Conservation (phyloP, 2,113 vertebrate genomes). For the Ictalurus furcatus region DNA sequence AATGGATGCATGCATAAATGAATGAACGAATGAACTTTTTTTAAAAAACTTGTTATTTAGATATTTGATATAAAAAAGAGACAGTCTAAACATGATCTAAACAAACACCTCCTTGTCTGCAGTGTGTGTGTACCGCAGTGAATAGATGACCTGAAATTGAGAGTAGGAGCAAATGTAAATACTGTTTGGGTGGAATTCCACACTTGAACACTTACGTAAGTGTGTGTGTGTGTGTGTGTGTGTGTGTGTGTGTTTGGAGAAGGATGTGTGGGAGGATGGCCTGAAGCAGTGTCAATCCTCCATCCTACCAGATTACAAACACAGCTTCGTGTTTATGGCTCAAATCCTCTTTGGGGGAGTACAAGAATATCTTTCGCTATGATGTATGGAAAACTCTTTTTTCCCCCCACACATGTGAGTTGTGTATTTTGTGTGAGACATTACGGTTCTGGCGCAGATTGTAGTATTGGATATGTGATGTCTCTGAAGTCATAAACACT, state of each 20-base stretch:
- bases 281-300: constrained; percentile 6
- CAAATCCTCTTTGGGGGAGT: background rate
- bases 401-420: background rate
- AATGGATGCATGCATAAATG: background rate
- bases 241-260: background rate
- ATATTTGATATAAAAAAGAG: background rate
- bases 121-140: constrained; percentile 4
- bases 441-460: background rate
- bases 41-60: too few relatives aligned
- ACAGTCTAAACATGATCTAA: background rate
- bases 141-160: background rate
- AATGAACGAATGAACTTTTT: background rate
- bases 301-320: constrained; percentile 18
- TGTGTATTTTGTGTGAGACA: background rate
- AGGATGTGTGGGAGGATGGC: constrained; percentile 24
- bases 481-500: background rate
- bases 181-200: constrained; percentile 38
- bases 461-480: background rate
- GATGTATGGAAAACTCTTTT: background rate
- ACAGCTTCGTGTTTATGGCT: constrained; percentile 18
- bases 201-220: background rate
- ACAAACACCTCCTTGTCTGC: background rate
- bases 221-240: constrained; percentile 27
- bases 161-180: constrained; percentile 12
- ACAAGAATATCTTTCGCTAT: background rate